Conservation (phyloP, 2,797 vertebrate genomes). For the Galaxias olidus region DNA sequence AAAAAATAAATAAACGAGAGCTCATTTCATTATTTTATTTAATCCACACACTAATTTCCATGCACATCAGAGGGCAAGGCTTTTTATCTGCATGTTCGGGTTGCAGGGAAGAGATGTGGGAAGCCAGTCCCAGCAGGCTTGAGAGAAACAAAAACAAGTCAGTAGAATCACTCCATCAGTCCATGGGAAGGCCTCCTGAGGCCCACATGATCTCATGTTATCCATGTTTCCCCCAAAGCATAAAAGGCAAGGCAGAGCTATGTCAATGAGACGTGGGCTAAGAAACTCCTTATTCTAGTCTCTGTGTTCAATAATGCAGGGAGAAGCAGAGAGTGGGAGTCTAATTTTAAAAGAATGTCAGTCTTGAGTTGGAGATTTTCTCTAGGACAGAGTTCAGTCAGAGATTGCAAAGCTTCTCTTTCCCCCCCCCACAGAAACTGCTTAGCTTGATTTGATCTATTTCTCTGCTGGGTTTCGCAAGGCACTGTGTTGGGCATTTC, state of each 20-base stretch:
- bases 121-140: slow-evolving; percentile 64
- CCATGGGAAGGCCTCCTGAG: slow-evolving; percentile 52
- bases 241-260: slow-evolving; percentile 58
- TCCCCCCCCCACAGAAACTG: slow-evolving; percentile 6
- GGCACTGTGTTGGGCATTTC: no score
- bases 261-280: slow-evolving; percentile 57
- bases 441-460: slow-evolving; percentile 7
- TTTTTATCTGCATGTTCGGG: slow-evolving; percentile 54
- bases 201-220: slow-evolving; percentile 73
- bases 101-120: slow-evolving; percentile 43
- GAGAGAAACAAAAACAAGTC: slow-evolving; percentile 58
- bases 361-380: slow-evolving; percentile 42
- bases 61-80: slow-evolving; percentile 58
- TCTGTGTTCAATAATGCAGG: slow-evolving; percentile 74
- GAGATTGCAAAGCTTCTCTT: slow-evolving; percentile 18
- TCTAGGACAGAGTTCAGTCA: slow-evolving; percentile 8
- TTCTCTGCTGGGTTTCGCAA: no score
- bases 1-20: slow-evolving; percentile 33
- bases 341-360: slow-evolving; percentile 62
- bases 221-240: slow-evolving; percentile 67
- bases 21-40: slow-evolving; percentile 69
- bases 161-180: slow-evolving; percentile 46
- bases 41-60: slow-evolving; percentile 56
- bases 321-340: slow-evolving; percentile 48
- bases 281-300: slow-evolving; percentile 58